A percentile compares a stretch with the other conserved stretches of the same genome.
These are phyloP conservation scores for Threskiornis aethiopicus DNA, from an alignment of 2,797 vertebrate species.

Conservation along the genomic window DNA sequence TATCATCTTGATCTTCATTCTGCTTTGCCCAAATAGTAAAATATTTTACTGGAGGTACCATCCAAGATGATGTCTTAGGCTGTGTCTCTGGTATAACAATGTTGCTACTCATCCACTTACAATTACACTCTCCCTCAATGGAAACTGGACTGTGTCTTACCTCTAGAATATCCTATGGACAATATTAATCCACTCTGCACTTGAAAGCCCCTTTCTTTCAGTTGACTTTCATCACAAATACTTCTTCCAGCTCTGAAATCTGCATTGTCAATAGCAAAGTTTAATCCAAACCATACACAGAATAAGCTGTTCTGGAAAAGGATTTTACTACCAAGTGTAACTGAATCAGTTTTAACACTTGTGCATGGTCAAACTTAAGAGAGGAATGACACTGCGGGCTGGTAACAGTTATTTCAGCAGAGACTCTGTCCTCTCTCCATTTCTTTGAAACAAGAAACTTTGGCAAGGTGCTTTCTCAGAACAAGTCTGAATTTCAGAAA, in stretches of 20 bases:
- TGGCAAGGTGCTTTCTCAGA: not conserved
- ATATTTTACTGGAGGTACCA: not conserved
- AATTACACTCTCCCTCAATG: not conserved
- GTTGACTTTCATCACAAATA: not conserved
- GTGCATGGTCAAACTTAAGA: not conserved
- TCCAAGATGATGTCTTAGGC: not conserved
- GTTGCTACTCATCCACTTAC: not conserved
- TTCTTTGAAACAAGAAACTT: not conserved
- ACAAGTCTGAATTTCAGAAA: not conserved
- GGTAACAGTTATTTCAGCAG: not conserved
- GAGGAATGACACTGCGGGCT: not conserved
- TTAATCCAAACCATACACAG: not conserved
- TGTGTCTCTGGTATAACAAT: not conserved
- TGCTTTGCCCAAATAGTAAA: not conserved
- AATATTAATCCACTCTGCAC: not conserved
- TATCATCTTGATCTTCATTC: not conserved
- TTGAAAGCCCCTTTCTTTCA: not conserved
- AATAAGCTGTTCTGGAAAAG: not conserved
- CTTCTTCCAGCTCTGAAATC: not conserved
- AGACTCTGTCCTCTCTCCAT: not conserved
- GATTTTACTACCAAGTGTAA: not conserved
- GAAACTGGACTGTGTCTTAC: not conserved
- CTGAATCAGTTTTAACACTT: not conserved
- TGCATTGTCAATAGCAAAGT: not conserved
- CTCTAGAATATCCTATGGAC: not conserved